Evolutionary conservation across 2,888 invertebrate genomes (phyloP), one percentile per base, ranked within the genome.

Genomic region (Apotomis turbidana): DNA sequence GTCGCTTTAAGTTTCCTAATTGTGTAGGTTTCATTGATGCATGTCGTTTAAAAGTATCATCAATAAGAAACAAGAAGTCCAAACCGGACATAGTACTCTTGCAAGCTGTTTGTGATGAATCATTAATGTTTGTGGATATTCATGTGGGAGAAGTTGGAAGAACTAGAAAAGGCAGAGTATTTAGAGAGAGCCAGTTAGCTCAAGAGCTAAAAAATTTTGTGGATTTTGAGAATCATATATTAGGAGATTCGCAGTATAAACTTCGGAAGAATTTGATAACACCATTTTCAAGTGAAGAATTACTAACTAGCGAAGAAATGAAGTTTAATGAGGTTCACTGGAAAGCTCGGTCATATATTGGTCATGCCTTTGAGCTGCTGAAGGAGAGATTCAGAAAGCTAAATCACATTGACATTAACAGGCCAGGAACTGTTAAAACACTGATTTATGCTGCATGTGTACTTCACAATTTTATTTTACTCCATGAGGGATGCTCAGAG

Each of bases 31-130:
- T 93, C 67, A 87, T 93, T 75, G 91, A 92, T 80, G 82, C 87
- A 9, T 91, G 90, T 75, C 78, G 86, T n/a, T 83, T 93, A 5
- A 89, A 86, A 84, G 81, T 92, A 57, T 88, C 88, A 0, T 82
- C 87, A 9, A 89, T 85, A 78, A 82, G 81, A 71, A 86, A 81
- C 70, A 87, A 79, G 71, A 87, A 81, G 75, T 78, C 79, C 9
- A 85, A 83, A 74, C 81, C 85, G 68, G 86, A 89, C 13, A 81
- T 79, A 46, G 78, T 93, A n/a, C 81, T 91, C 4, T 76, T 93
- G 27, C 93, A 93, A 85, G 93, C 87, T 52, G 93, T 93, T 2
- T 93, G 93, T 83, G 89, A 93, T 82, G 93, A 93, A 76, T 87
- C 87, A 8, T 79, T 89, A 1, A 84, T 87, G 80, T 93, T 93